Evolutionary conservation across 2,888 invertebrate genomes (phyloP).

Genomic region (Latrodectus elegans): DNA sequence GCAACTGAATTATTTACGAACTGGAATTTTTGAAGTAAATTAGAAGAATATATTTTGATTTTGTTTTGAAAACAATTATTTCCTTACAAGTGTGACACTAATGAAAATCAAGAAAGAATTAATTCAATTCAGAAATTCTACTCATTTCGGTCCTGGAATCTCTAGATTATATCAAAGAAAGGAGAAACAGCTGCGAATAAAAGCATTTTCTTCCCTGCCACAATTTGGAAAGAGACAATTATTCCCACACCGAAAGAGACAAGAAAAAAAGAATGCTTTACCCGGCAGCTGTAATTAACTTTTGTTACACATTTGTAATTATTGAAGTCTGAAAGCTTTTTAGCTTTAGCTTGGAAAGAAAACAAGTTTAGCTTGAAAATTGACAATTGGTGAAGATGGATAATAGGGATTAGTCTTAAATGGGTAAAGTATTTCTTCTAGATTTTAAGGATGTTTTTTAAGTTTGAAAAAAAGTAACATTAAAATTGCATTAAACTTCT

Average conservation of each 20-base stretch:
- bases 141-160: no score
- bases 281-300: constrained; percentile 51
- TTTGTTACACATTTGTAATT: constrained; percentile 50
- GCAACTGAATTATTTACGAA: no score
- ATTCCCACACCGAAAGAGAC: background rate
- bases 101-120: no score
- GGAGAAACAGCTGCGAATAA: background rate
- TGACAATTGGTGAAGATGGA: background rate
- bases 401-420: background rate
- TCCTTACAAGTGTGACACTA: no score
- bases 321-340: constrained; percentile 29
- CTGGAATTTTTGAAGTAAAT: no score
- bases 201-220: constrained; percentile 15
- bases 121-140: no score
- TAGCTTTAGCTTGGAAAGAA: background rate
- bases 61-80: no score
- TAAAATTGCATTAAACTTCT: no score
- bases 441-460: no score
- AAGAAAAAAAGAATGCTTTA: constrained; percentile 38
- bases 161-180: background rate
- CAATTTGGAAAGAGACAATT: constrained; percentile 24
- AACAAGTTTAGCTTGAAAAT: background rate
- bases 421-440: background rate
- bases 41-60: no score
- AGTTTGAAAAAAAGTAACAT: no score